phyloP scores from a whole-genome alignment of 2,888 invertebrate species.

The Cabera pusaria region DNA sequence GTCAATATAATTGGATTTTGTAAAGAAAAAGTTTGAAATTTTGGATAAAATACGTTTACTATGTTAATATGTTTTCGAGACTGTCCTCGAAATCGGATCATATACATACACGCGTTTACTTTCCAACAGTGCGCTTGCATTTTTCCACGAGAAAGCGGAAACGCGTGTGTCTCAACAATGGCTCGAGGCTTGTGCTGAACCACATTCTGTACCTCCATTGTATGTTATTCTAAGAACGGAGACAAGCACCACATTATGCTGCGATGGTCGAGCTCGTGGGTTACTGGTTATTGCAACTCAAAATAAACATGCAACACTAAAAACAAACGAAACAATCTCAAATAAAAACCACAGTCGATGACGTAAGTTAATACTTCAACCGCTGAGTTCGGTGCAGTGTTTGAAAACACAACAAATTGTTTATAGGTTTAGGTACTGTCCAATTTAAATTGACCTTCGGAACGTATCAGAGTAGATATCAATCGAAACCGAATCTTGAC shows the following conservation, averaged over 20 bases:
- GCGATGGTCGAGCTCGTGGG: conserved; percentile 12
- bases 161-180: conserved; percentile 77
- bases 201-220: conserved; percentile 68
- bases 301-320: conserved; percentile 22
- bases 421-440: no score
- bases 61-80: no score
- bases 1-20: no score
- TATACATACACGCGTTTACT: conserved; percentile 55
- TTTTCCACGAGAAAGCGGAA: conserved; percentile 83
- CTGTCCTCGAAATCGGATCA: conserved; percentile 47
- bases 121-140: conserved; percentile 76
- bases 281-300: conserved; percentile 19
- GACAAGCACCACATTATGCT: conserved; percentile 39
- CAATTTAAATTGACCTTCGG: neutral
- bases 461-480: neutral
- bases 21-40: no score
- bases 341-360: conserved; percentile 16
- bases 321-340: conserved; percentile 24
- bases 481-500: conserved; percentile 5
- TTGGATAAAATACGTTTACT: no score
- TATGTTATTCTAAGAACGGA: conserved; percentile 68
- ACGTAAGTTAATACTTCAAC: conserved; percentile 15
- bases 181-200: conserved; percentile 64
- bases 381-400: conserved; percentile 1
- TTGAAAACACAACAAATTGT: conserved; percentile 6